Evolutionary conservation across 2,797 vertebrate genomes (phyloP).

Genomic region (Poeciliopsis paucimaculata): DNA sequence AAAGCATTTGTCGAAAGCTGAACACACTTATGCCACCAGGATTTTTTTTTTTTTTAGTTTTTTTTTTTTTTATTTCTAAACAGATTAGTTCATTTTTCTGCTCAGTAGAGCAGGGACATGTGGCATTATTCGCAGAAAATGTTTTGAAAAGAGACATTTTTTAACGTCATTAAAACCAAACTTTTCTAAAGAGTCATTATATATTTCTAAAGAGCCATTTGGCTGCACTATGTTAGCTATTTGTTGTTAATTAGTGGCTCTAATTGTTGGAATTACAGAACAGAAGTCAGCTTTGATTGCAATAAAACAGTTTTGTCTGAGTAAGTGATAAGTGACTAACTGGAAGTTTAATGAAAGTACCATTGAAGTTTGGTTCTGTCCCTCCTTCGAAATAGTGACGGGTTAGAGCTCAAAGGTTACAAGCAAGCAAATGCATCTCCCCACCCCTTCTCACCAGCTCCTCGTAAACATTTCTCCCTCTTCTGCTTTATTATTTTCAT

Average conservation of each 20-base stretch:
- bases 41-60: neutral
- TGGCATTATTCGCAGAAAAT: neutral
- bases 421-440: slow-evolving; percentile 65
- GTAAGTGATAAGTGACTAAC: neutral
- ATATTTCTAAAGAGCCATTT: neutral
- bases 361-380: slow-evolving; percentile 64
- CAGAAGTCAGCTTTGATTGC: neutral
- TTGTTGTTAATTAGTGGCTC: neutral
- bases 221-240: neutral
- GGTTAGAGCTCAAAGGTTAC: slow-evolving; percentile 67
- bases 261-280: neutral
- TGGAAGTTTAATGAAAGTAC: neutral
- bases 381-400: slow-evolving; percentile 58
- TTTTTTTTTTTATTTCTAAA: neutral
- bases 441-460: slow-evolving; percentile 40
- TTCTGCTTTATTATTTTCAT: slow-evolving; percentile 53
- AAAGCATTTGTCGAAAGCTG: neutral
- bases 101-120: neutral
- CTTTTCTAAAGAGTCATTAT: neutral
- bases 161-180: neutral
- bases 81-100: neutral
- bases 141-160: neutral
- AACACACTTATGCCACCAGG: neutral
- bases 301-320: slow-evolving; percentile 7
- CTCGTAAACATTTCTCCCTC: slow-evolving; percentile 45